These are phyloP conservation scores for Anolis apletophallus DNA, from an alignment of 2,797 vertebrate species.

Conservation along the genomic window DNA sequence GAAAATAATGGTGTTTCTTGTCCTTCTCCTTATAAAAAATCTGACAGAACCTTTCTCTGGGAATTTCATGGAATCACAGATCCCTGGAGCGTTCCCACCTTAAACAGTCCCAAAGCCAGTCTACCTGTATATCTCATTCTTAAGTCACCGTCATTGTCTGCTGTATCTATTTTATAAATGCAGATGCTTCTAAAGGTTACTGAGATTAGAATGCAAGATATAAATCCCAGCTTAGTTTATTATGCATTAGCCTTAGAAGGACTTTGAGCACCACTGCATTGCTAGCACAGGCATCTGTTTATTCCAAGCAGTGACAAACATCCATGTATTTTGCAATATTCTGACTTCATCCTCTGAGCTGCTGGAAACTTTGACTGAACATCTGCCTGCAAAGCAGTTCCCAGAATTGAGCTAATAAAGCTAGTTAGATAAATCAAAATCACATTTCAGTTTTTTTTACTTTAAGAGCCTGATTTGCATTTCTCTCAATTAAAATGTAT, in stretches of 20 bases:
- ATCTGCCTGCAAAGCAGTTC: conserved; percentile 63
- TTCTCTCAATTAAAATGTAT: conserved; percentile 33
- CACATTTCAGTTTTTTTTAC: conserved; percentile 41
- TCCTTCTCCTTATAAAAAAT: too few species aligned
- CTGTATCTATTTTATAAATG: conserved; percentile 36
- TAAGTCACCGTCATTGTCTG: neutral
- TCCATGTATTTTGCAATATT: conserved; percentile 51
- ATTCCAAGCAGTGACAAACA: conserved; percentile 68
- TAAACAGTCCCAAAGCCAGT: neutral
- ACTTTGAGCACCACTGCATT: conserved; percentile 42
- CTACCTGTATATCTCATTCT: conserved; percentile 33
- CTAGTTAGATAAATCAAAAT: conserved; percentile 54
- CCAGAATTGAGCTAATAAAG: conserved; percentile 63
- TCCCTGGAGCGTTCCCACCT: neutral
- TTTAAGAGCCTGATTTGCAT: conserved; percentile 34
- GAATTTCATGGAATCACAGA: too few species aligned
- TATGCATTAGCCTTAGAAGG: conserved; percentile 57
- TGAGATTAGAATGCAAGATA: conserved; percentile 56
- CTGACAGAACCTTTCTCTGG: too few species aligned
- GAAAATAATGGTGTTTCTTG: too few species aligned
- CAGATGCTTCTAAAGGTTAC: conserved; percentile 55
- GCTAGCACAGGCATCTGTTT: conserved; percentile 61
- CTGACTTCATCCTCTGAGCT: conserved; percentile 59
- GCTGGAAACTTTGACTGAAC: conserved; percentile 62
- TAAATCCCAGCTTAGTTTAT: conserved; percentile 42